phyloP scores from a whole-genome alignment of 2,797 vertebrate genomes.

The Euphonia xanthogaster region DNA sequence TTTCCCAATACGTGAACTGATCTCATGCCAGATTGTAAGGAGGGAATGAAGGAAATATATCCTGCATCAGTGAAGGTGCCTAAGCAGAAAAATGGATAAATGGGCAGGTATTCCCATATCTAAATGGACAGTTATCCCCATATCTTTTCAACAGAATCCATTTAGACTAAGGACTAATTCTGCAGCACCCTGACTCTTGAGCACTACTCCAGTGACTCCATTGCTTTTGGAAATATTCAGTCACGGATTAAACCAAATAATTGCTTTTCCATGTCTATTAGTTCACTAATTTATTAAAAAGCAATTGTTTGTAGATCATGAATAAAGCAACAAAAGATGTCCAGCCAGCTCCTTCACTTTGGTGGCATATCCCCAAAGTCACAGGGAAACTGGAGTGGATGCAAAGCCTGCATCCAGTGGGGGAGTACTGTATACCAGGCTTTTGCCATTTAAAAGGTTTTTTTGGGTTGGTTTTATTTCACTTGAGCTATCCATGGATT shows the following conservation, averaged over 20 bases:
- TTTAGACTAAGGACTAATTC: not conserved
- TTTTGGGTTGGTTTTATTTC: not conserved
- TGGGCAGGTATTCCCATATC: not conserved
- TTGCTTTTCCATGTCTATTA: not conserved
- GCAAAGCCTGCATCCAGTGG: not conserved
- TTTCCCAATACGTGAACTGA: not conserved
- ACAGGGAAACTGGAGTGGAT: slow-evolving; percentile 33
- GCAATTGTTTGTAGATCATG: not conserved
- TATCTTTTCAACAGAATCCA: not conserved
- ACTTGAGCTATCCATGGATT: not conserved
- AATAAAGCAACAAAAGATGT: not conserved
- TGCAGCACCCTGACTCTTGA: not conserved
- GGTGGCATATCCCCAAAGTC: not conserved
- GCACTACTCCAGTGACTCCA: not conserved
- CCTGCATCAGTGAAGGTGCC: not conserved
- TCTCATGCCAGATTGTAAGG: not conserved
- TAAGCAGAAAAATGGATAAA: not conserved
- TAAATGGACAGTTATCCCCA: not conserved
- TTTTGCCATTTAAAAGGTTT: not conserved
- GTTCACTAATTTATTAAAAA: not conserved
- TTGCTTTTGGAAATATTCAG: not conserved
- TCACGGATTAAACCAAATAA: not conserved
- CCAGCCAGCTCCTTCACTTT: not conserved
- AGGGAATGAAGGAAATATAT: not conserved
- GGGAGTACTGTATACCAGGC: not conserved